Conservation (phyloP, 2,797 vertebrate genomes). For the Acanthornis magna region DNA sequence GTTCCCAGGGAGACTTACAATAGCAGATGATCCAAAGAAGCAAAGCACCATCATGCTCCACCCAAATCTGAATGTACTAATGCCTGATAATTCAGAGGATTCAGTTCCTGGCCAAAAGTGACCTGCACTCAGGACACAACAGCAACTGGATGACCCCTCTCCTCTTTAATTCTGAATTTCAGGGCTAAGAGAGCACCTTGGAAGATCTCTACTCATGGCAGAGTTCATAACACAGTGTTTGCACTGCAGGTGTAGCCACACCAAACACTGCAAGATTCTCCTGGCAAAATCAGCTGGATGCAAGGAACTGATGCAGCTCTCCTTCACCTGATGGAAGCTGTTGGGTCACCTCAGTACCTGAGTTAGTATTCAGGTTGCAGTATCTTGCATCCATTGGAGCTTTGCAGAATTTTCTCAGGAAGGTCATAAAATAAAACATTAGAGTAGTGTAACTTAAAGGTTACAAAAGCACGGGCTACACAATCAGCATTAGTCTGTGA, state of each 20-base stretch:
- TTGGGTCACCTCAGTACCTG: slow-evolving; percentile 22
- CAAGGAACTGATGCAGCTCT: not conserved
- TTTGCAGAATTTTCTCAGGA: slow-evolving; percentile 61
- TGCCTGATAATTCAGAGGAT: not conserved
- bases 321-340: not conserved
- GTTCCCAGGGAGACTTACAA: not conserved
- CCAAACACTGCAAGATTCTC: not conserved
- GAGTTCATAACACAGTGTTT: not conserved
- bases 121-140: not conserved
- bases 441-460: slow-evolving; percentile 60
- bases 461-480: slow-evolving; percentile 57
- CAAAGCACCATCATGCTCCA: not conserved
- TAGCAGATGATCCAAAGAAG: not conserved
- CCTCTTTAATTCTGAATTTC: not conserved
- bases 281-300: not conserved
- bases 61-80: not conserved
- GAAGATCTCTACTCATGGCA: not conserved
- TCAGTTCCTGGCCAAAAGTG: not conserved
- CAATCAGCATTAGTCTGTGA: slow-evolving; percentile 55
- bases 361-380: slow-evolving; percentile 57
- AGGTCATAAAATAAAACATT: slow-evolving; percentile 69
- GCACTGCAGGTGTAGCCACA: not conserved
- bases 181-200: not conserved
- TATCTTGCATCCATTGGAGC: slow-evolving; percentile 50
- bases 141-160: not conserved